Percentiles rank a stretch among this genome's conserved stretches.
Evolutionary conservation across 2,113 vertebrate species (phyloP).

Genomic region (Meriones unguiculatus): DNA sequence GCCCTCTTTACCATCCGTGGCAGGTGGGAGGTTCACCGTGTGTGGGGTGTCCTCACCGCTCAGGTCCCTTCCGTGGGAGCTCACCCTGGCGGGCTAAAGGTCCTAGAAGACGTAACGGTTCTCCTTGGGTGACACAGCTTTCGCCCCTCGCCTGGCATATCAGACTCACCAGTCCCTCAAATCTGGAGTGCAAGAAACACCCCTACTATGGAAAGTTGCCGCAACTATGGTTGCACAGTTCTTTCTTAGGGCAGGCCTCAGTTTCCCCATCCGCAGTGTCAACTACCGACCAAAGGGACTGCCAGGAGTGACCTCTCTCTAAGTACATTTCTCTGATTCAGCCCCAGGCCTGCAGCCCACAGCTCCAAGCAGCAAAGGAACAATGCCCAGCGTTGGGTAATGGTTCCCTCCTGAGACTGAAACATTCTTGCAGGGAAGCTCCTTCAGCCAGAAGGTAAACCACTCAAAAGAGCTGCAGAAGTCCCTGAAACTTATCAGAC

Average conservation of each 20-base stretch:
- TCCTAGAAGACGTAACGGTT: background rate
- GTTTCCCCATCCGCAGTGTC: background rate
- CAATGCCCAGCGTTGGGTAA: too few species aligned
- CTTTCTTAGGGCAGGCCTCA: background rate
- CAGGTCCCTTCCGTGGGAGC: background rate
- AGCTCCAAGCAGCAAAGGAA: background rate
- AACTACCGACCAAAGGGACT: background rate
- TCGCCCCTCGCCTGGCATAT: background rate
- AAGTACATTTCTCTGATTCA: too few species aligned
- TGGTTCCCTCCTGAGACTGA: background rate
- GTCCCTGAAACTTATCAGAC: background rate
- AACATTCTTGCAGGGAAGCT: background rate
- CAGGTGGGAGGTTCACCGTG: fast-evolving
- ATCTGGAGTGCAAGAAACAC: background rate
- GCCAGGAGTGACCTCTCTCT: background rate
- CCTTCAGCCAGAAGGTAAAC: background rate
- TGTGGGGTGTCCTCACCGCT: fast-evolving
- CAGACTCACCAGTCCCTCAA: background rate
- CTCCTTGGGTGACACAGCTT: background rate
- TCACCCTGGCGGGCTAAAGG: background rate
- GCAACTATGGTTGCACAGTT: background rate
- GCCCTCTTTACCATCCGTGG: background rate
- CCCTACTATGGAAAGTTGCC: background rate
- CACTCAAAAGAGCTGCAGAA: background rate
- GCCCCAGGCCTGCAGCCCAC: background rate